Evolutionary conservation across 30 jellyfish, hydroid and myxozoan genomes (phyloP).

Genomic region (Rhopilema esculentum): DNA sequence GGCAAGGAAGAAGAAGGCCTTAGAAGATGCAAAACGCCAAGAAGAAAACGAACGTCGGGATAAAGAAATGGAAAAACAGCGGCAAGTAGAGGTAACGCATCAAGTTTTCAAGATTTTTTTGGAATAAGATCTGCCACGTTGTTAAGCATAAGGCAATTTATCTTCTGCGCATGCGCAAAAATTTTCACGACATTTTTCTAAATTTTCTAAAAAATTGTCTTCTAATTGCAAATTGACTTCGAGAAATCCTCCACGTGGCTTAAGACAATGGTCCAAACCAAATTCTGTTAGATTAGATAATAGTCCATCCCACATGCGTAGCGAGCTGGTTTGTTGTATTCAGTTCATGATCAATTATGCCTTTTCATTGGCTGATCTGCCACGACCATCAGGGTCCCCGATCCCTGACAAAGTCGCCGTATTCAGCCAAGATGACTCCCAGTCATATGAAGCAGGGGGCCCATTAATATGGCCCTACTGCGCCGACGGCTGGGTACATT

Average conservation of each 20-base stretch:
- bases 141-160: too few species aligned
- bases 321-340: neutral
- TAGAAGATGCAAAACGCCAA: slow-evolving; percentile 68
- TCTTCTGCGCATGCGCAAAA: too few species aligned
- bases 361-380: slow-evolving; percentile 44
- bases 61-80: slow-evolving; percentile 61
- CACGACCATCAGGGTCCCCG: slow-evolving; percentile 29
- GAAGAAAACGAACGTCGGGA: slow-evolving; percentile 60
- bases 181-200: too few species aligned
- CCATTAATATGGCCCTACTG: slow-evolving; percentile 23
- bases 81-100: slow-evolving; percentile 60
- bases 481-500: slow-evolving; percentile 80
- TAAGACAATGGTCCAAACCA: neutral
- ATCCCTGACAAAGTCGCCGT: slow-evolving; percentile 22
- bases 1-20: slow-evolving; percentile 60
- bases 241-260: neutral
- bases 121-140: too few species aligned
- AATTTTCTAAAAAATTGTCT: too few species aligned
- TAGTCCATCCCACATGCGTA: neutral
- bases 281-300: too few species aligned
- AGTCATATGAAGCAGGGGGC: slow-evolving; percentile 48
- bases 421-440: slow-evolving; percentile 33
- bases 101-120: neutral
- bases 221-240: too few species aligned
- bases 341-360: neutral